A percentile compares a stretch with the other conserved stretches of the same genome.
phyloP scores from a whole-genome alignment of 2,888 invertebrate genomes.

The Anorthoa munda region DNA sequence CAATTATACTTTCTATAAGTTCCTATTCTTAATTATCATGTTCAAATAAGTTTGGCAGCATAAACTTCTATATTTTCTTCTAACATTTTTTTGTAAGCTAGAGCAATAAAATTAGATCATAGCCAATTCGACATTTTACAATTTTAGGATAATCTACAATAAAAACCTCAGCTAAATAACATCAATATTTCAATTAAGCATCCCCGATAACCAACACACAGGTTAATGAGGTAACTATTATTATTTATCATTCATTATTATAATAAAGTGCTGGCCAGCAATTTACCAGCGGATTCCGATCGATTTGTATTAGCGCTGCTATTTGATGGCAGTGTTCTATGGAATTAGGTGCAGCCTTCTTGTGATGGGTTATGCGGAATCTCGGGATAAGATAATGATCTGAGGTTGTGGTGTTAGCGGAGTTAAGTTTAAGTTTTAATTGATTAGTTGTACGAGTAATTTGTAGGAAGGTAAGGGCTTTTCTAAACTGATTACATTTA shows the following conservation, averaged over 20 bases:
- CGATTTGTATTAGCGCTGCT: constrained; percentile 64
- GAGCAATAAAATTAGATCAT: too few relatives aligned
- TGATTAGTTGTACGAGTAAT: neutral
- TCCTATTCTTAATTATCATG: too few relatives aligned
- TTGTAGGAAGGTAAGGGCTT: too few relatives aligned
- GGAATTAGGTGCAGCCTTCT: constrained; percentile 69
- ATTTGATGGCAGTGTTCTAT: constrained; percentile 64
- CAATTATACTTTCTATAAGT: too few relatives aligned
- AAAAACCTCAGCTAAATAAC: constrained; percentile 22
- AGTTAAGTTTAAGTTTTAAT: neutral
- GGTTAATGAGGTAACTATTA: constrained; percentile 71
- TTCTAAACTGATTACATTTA: too few relatives aligned
- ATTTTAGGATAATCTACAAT: neutral
- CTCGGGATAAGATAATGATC: constrained; percentile 33
- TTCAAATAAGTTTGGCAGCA: too few relatives aligned
- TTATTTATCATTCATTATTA: constrained; percentile 75
- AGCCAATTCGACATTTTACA: neutral
- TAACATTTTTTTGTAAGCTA: too few relatives aligned
- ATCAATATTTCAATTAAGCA: constrained; percentile 61
- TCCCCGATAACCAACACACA: constrained; percentile 44
- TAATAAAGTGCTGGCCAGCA: constrained; percentile 68
- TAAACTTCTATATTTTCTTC: too few relatives aligned
- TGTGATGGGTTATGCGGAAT: constrained; percentile 41
- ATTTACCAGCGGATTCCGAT: constrained; percentile 70
- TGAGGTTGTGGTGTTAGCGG: neutral